Percentiles rank a stretch among this genome's conserved stretches.
Evolutionary conservation across 2,113 vertebrate species (phyloP).

Genomic region (Aegypius monachus): DNA sequence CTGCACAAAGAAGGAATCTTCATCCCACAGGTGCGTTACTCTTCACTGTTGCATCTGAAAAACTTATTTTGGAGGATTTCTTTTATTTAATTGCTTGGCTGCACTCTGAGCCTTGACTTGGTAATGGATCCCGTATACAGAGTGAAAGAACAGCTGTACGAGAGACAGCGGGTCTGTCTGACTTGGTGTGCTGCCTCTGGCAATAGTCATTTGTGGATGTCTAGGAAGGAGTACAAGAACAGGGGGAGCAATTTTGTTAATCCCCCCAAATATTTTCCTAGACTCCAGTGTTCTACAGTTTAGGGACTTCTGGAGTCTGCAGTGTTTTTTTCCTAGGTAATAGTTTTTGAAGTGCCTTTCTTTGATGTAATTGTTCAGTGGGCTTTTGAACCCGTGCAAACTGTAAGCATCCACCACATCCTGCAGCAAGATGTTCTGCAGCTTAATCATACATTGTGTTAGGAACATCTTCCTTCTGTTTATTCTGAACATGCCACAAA

Average conservation of each 20-base stretch:
- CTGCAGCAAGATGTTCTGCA: neutral
- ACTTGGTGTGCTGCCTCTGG: neutral
- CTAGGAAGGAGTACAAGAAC: neutral
- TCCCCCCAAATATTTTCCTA: neutral
- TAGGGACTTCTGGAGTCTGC: neutral
- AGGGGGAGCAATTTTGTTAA: neutral
- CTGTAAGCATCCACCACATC: neutral
- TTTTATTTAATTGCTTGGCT: neutral
- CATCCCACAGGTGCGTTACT: neutral
- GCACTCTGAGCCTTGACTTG: neutral
- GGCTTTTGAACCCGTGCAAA: neutral
- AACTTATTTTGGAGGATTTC: conserved; percentile 24
- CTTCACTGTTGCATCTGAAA: conserved; percentile 3
- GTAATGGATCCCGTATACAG: neutral
- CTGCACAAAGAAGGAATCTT: neutral
- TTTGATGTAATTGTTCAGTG: neutral
- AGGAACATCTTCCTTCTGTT: neutral
- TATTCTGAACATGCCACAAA: neutral
- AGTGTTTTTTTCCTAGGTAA: neutral
- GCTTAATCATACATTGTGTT: neutral
- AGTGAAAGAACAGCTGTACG: neutral
- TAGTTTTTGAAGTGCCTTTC: neutral
- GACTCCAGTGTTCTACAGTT: neutral
- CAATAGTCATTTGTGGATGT: neutral
- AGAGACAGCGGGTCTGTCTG: neutral